Conservation (phyloP, 64 coral and sea anemone genomes). For the Montipora cactus region DNA sequence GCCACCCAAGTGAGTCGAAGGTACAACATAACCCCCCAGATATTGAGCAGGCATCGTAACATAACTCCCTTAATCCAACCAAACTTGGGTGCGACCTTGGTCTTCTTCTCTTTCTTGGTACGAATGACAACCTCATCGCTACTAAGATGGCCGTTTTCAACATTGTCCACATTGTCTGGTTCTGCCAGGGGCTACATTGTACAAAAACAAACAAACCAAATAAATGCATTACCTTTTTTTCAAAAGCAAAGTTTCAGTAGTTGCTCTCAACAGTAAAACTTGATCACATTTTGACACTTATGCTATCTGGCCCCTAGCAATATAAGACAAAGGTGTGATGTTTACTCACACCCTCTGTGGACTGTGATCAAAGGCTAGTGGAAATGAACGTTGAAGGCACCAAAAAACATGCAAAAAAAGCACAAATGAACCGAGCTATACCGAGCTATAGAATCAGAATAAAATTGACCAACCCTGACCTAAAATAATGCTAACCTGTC, state of each 20-base stretch:
- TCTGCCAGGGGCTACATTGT: not conserved
- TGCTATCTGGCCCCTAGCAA: no score
- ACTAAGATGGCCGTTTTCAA: conserved; percentile 24
- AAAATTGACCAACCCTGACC: no score
- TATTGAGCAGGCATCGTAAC: conserved; percentile 88
- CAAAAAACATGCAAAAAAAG: no score
- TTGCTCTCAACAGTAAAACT: no score
- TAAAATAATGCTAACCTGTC: no score
- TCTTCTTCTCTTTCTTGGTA: conserved; percentile 54
- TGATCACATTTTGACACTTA: no score
- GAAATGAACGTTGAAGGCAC: no score
- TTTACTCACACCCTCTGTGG: no score
- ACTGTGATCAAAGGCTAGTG: no score
- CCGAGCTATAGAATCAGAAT: no score
- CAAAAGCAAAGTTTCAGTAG: not conserved
- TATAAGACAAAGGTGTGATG: no score
- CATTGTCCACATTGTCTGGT: not conserved
- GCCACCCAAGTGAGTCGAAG: conserved; percentile 89
- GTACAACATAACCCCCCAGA: conserved; percentile 93
- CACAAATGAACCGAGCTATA: no score
- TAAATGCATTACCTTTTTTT: not conserved
- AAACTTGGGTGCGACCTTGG: conserved; percentile 87
- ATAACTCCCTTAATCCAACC: conserved; percentile 97
- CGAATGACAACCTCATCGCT: conserved; percentile 10
- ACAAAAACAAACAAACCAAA: not conserved